Base-by-base conservation (phyloP, 2,888 invertebrate species). In the Meandrusa payeni region DNA sequence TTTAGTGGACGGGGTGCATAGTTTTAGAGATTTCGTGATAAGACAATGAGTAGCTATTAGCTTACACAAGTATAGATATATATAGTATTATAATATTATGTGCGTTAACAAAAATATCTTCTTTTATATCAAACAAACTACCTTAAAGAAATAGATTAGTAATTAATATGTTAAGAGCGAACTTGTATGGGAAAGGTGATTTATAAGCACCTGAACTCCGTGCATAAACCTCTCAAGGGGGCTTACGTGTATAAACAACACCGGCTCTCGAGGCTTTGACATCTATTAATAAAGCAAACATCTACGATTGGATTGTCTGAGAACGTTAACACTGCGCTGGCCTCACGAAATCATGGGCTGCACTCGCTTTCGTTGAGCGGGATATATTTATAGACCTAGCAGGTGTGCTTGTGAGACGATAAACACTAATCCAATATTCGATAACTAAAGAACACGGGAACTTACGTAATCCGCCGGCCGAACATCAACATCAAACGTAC, bases 391-490 rank as follows among this genome's bases (percentile, higher is more conserved):
- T 69, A 74, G 62, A 62, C 59, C 59, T 52, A 69, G 71, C 83
- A 81, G 81, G 82, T 85, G 85, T 69, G 72, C 52, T 61, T 74
- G 73, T 76, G 75, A 79, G 76, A 77, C 64, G 80, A 76, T 77
- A 75, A 77, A 76, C 81, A 78, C 80, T 77, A 77, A 83, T 76
- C 70, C 56, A n/a, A 54, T 64, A 69, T 72, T 76, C 81, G 83
- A 81, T 82, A 81, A 82, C 80, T 81, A 80, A 82, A 76, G 83
- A 70, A 59, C 61, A 71, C 61, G 70, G 61, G 72, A 65, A 56
- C 63, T 71, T 70, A 77, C 66, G 68, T 71, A 78, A 78, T 62
- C 64, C 64, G 56, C 26, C 3, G 15, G 27, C 12, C 7, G 5
- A 26, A 31, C 23, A 26, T 36, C 47, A n/a, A 50, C 19, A 39